Base-by-base conservation (phyloP, 2,797 vertebrate species). In the Lepus townsendii region DNA sequence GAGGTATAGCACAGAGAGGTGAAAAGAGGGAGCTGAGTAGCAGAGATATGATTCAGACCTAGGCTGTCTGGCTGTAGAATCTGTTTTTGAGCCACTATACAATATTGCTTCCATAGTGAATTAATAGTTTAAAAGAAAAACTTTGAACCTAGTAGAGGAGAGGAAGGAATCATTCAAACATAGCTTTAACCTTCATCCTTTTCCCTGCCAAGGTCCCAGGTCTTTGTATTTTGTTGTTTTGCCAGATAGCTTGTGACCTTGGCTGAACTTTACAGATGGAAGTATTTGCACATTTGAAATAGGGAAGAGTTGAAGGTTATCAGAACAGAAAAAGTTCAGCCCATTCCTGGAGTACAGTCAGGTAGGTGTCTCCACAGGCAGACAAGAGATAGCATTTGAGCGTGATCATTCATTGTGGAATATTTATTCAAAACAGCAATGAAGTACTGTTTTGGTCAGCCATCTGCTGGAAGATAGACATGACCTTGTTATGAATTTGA, bases 191-290 rank as follows among this genome's bases (percentile, higher is more conserved):
- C 92, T 95, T 93, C 88, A 75, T 92, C n/a, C 63, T 57, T 95
- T 86, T 93, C 47, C 76, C 77, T 96, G 90, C 94, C 96, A 96
- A 95, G 95, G 95, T 93, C 85, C 47, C 30, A 22, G 83, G 54
- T 91, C 92, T 93, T 82, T 94, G 50, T 89, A 72, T 97, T 95
- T 93, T 94, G 87, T 85, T 93, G 65, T 96, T 96, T 94, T 97
- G 93, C 79, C 96, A 97, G 94, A 94, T 91, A 88, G 90, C 90
- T 91, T 94, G 68, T 95, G 93, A 95, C 94, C 75, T 96, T 97
- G 96, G 84, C 90, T 93, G 93, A 95, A 94, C 96, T 93, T 96
- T 94, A 27, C 54, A 75, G 76, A 75, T 91, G 76, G 82, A 95
- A 85, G 71, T 93, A 77, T 92, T 94, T 95, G 94, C 95, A 78